Conservation (phyloP, 2,888 invertebrate species). For the Brachylomia viminalis region DNA sequence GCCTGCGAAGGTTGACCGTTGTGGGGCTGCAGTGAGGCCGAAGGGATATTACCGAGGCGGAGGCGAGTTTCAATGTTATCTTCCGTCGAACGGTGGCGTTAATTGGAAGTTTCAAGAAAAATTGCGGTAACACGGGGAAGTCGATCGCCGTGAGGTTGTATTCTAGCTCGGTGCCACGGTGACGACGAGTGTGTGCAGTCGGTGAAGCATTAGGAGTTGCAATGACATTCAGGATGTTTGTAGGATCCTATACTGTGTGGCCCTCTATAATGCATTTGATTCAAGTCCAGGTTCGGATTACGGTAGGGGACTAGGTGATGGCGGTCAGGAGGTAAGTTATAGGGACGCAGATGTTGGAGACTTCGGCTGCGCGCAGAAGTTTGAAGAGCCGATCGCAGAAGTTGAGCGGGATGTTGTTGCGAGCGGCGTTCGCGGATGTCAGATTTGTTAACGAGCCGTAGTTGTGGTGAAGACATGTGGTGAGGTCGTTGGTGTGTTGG, state of each 20-base stretch:
- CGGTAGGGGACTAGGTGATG: slow-evolving; percentile 84
- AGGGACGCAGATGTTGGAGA: slow-evolving; percentile 84
- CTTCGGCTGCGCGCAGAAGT: slow-evolving; percentile 86
- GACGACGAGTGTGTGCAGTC: slow-evolving; percentile 85
- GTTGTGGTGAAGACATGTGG: slow-evolving; percentile 90
- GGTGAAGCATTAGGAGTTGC: slow-evolving; percentile 83
- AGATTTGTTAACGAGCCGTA: slow-evolving; percentile 87
- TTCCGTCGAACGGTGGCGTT: slow-evolving; percentile 82
- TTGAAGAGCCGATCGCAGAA: slow-evolving; percentile 86
- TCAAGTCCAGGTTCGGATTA: slow-evolving; percentile 74
- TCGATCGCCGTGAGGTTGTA: slow-evolving; percentile 78
- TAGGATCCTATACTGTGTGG: slow-evolving; percentile 81
- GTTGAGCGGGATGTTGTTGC: slow-evolving; percentile 85
- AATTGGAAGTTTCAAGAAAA: slow-evolving; percentile 83
- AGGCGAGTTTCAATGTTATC: slow-evolving; percentile 81
- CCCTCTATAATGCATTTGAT: slow-evolving; percentile 73
- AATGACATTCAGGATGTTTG: slow-evolving; percentile 78
- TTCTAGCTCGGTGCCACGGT: slow-evolving; percentile 81
- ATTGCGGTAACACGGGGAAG: slow-evolving; percentile 82
- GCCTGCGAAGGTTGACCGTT: slow-evolving; percentile 85
- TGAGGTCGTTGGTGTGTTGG: slow-evolving; percentile 90
- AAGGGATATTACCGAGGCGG: slow-evolving; percentile 83
- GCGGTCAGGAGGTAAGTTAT: slow-evolving; percentile 84
- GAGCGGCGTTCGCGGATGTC: slow-evolving; percentile 87
- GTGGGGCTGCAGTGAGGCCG: slow-evolving; percentile 88